Conservation (phyloP, 2,888 invertebrate genomes). For the Plagiodera versicolora region DNA sequence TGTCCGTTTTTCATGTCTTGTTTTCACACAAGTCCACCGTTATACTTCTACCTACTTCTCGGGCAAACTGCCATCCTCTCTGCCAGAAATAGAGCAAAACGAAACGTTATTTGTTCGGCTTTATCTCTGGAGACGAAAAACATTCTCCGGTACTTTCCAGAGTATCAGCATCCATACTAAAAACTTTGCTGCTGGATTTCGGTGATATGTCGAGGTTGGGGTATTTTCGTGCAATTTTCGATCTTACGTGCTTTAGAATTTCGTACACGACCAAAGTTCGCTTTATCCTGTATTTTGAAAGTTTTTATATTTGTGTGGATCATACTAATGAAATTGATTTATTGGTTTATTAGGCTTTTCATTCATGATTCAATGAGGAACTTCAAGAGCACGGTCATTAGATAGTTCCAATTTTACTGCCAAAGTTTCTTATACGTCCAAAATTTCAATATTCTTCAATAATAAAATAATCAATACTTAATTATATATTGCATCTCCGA, state of each 20-base stretch:
- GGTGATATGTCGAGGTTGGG: neutral
- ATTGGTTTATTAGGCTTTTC: too few relatives aligned
- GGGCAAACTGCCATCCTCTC: neutral
- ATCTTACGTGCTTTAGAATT: too few relatives aligned
- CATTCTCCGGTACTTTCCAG: neutral
- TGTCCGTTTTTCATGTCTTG: neutral
- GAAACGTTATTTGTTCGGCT: neutral
- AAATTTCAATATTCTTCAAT: too few relatives aligned
- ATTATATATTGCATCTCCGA: too few relatives aligned
- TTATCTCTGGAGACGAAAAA: constrained; percentile 1
- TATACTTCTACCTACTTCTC: neutral
- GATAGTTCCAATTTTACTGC: too few relatives aligned
- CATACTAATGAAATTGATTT: too few relatives aligned
- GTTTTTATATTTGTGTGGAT: neutral
- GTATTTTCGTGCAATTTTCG: neutral
- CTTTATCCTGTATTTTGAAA: neutral
- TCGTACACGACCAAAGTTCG: too few relatives aligned
- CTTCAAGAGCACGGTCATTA: too few relatives aligned
- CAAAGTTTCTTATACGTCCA: too few relatives aligned
- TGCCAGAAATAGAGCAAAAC: neutral
- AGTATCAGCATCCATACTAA: neutral
- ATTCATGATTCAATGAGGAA: too few relatives aligned
- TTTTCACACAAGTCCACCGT: neutral
- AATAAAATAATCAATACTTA: too few relatives aligned
- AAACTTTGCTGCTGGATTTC: neutral